Base-by-base conservation (phyloP, 2,888 invertebrate species). In the Macrosiphum euphorbiae region DNA sequence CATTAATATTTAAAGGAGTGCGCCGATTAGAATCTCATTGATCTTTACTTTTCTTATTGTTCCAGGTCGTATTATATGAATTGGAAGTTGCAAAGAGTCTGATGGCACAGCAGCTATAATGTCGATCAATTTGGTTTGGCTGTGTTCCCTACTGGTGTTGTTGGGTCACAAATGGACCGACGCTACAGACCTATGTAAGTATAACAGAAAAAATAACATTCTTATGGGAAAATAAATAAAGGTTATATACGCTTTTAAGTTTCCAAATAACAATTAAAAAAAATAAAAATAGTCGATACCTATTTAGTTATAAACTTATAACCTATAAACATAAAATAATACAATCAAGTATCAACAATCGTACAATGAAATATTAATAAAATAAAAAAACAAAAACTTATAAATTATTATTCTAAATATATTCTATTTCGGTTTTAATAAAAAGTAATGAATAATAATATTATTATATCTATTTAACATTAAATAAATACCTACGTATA, bases 111-210 rank as follows among this genome's bases (percentile, higher is more conserved):
- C 94, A 67, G 85, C 94, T 41, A 90, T 90, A 87, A 94, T 58
- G 86, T 90, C 94, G 90, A 94, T 90, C 86, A 87, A 87, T 86
- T 94, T 50, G n/a, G 16, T 94, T 94, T 90, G 94, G 92, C 88
- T 92, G n/a, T 88, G 92, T 52, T 92, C 88, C 88, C 52, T 88
- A 28, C 88, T 92, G 87, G n/a, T 41, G 90, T 52, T 52, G 86
- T 61, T 58, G 58, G 41, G n/a, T 35, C 26, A 35, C 86, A 67
- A 86, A 87, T 90, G 94, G 94, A 90, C 94, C 90, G 67, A 90
- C 44, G 94, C 94, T 16, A 94, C 94, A 35, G 94, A 94, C 20
- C 67, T 94, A 67, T 94, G 94, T 94, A 44, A 90, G 94, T 94
- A 58, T 16, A 20, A n/a, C 4, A 16, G 67, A n/a, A n/a, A 67